Conservation (phyloP, 1,140 invertebrate species). For the Frieseomelitta varia region DNA sequence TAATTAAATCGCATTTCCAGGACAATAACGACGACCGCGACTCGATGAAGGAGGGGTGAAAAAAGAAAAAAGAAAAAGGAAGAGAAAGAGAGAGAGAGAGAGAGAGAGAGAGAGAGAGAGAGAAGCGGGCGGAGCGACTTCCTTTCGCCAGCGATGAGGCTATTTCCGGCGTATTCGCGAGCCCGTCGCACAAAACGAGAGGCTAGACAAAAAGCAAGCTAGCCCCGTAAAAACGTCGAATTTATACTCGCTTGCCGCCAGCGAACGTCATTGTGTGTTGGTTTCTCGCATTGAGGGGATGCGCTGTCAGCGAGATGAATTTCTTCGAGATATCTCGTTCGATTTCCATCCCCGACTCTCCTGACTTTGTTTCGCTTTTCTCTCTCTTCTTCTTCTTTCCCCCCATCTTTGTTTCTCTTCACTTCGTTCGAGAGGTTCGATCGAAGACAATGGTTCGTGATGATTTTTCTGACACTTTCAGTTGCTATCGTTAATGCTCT, state of each 20-base stretch:
- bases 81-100: not conserved
- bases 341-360: not conserved
- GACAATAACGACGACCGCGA: not conserved
- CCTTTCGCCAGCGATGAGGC: not conserved
- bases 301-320: not conserved
- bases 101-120: not conserved
- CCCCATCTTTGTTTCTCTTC: not conserved
- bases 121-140: not conserved
- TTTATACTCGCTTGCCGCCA: not conserved
- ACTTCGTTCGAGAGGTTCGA: not conserved
- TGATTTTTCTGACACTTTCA: too few species aligned
- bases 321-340: not conserved
- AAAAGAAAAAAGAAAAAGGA: not conserved
- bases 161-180: constrained; percentile 7
- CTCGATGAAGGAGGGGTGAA: too few species aligned
- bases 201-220: constrained; percentile 10
- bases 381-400: not conserved
- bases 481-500: too few species aligned
- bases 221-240: not conserved
- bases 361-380: not conserved
- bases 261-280: not conserved
- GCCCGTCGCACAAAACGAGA: not conserved
- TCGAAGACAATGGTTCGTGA: too few species aligned
- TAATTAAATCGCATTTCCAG: constrained; percentile 18
- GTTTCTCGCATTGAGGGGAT: not conserved